Conservation (phyloP, 2,888 invertebrate genomes). For the Autographa pulchrina region DNA sequence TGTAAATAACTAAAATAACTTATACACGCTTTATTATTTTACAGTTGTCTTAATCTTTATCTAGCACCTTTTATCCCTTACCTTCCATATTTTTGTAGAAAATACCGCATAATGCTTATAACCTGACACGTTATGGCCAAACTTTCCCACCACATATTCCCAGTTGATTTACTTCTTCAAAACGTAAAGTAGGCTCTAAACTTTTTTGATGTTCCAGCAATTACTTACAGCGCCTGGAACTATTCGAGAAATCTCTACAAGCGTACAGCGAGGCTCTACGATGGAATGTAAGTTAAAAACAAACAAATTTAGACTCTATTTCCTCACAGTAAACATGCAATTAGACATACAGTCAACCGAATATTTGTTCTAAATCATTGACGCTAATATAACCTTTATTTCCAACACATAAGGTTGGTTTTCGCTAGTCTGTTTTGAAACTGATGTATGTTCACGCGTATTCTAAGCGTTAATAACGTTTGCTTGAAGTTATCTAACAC, state of each 20-base stretch:
- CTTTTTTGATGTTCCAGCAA: constrained; percentile 71
- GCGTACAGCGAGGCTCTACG: constrained; percentile 84
- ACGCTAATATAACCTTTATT: not conserved
- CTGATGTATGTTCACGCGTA: not conserved
- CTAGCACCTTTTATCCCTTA: too few relatives aligned
- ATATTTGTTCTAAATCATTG: constrained; percentile 28
- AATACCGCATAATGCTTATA: not conserved
- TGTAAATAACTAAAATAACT: too few relatives aligned
- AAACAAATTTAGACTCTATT: constrained; percentile 68
- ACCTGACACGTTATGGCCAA: not conserved
- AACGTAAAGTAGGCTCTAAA: constrained; percentile 17
- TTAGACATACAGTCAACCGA: constrained; percentile 61
- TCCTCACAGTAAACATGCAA: constrained; percentile 69
- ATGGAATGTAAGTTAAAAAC: constrained; percentile 82
- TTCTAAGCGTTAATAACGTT: not conserved
- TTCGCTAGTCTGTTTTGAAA: not conserved
- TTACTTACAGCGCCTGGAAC: constrained; percentile 84
- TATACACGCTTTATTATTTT: too few relatives aligned
- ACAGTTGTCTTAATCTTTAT: too few relatives aligned
- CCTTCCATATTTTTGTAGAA: not conserved
- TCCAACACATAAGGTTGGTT: not conserved
- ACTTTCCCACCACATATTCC: not conserved
- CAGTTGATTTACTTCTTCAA: constrained; percentile 18
- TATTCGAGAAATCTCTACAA: constrained; percentile 83
- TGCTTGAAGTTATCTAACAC: constrained; percentile 1